Conservation (phyloP, 2,797 vertebrate genomes). For the Microctenopoma steveboyesi region DNA sequence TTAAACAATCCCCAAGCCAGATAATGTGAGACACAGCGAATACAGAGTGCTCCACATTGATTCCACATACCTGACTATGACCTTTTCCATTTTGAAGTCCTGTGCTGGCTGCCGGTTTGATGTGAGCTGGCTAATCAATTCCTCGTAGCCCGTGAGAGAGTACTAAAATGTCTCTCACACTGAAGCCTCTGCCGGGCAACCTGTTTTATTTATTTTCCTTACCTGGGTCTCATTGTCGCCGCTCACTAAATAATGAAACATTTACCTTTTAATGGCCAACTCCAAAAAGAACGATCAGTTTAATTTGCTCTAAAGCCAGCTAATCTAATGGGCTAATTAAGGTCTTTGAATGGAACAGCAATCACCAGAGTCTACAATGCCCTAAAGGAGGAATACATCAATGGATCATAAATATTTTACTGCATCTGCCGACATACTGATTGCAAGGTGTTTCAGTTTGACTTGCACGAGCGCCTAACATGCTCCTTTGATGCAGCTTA, state of each 20-base stretch:
- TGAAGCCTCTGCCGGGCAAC: slow-evolving; percentile 43
- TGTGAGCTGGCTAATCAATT: slow-evolving; percentile 77
- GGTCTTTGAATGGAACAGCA: slow-evolving; percentile 73
- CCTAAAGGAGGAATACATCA: slow-evolving; percentile 73
- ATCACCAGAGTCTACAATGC: slow-evolving; percentile 64
- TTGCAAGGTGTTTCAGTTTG: slow-evolving; percentile 62
- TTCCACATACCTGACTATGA: slow-evolving; percentile 79
- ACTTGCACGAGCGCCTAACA: slow-evolving; percentile 63
- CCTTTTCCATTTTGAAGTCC: slow-evolving; percentile 80
- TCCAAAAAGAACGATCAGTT: slow-evolving; percentile 76
- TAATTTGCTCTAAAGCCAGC: slow-evolving; percentile 78
- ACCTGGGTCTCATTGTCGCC: slow-evolving; percentile 62
- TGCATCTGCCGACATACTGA: slow-evolving; percentile 67
- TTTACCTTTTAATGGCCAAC: slow-evolving; percentile 78
- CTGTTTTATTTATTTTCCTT: slow-evolving; percentile 47
- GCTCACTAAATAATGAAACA: slow-evolving; percentile 76
- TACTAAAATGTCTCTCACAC: slow-evolving; percentile 52
- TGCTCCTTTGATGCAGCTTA: slow-evolving; percentile 52
- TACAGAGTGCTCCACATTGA: slow-evolving; percentile 79
- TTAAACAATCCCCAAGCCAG: slow-evolving; percentile 54
- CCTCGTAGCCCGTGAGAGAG: slow-evolving; percentile 48
- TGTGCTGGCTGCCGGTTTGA: slow-evolving; percentile 71
- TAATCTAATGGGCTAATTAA: slow-evolving; percentile 82
- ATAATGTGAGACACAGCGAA: slow-evolving; percentile 74
- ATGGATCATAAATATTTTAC: slow-evolving; percentile 82